A percentile compares a stretch with the other conserved stretches of the same genome.
These are phyloP conservation scores for Lamprotornis superbus DNA, from an alignment of 2,113 vertebrate genomes.

Conservation along the genomic window DNA sequence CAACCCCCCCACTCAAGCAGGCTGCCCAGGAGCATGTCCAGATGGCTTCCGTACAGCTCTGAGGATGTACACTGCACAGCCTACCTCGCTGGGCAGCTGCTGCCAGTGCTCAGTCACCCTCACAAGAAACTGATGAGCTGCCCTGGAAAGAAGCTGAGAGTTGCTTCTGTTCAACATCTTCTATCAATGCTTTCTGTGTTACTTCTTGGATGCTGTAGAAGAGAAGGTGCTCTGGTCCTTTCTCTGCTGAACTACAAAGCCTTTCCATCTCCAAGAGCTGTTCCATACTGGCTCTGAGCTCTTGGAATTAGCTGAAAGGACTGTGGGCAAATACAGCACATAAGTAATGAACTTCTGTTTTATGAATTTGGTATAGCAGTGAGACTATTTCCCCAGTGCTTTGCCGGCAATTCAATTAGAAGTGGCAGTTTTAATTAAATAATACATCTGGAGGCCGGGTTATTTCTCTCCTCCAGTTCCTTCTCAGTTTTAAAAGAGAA, in stretches of 20 bases:
- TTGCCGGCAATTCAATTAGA: slow-evolving; percentile 21
- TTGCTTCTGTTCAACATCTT: neutral
- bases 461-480: neutral
- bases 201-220: neutral
- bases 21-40: neutral
- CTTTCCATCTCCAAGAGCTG: neutral
- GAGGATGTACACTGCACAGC: neutral
- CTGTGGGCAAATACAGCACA: neutral
- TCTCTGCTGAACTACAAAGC: neutral
- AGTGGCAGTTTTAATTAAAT: slow-evolving; percentile 32
- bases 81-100: accelerated
- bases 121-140: neutral
- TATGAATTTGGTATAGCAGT: neutral
- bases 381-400: neutral
- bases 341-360: neutral
- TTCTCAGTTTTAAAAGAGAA: neutral
- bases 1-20: neutral
- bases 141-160: neutral
- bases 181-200: neutral
- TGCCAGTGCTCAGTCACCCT: neutral
- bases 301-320: neutral
- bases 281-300: neutral
- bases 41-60: neutral
- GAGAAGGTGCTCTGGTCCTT: neutral
- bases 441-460: neutral